Conservation (phyloP, 2,797 vertebrate genomes). For the Kryptolebias ocellatus region DNA sequence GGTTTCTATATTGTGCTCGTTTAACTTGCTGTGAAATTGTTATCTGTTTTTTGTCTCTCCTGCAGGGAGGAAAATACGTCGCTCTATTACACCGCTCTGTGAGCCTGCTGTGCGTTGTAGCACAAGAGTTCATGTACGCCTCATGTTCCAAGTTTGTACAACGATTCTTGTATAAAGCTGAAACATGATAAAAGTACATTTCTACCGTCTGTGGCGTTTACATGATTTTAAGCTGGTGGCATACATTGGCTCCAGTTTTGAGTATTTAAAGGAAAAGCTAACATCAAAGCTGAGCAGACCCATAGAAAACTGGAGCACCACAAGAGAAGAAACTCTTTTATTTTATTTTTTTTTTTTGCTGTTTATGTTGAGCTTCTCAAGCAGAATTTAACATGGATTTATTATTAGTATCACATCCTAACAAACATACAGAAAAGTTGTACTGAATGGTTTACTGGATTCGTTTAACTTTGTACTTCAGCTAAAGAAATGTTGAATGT, state of each 20-base stretch:
- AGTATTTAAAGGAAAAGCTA: conserved; percentile 2
- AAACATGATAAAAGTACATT: conserved; percentile 2
- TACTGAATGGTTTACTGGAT: too few relatives aligned
- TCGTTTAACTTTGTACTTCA: too few relatives aligned
- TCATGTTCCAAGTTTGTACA: neutral
- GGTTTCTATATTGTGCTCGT: conserved; percentile 28
- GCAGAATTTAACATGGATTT: neutral
- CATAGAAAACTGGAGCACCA: neutral
- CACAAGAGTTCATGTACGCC: conserved; percentile 13
- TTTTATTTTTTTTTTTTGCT: neutral
- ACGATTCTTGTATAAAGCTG: conserved; percentile 3
- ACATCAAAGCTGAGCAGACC: conserved; percentile 1
- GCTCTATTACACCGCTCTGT: conserved; percentile 14
- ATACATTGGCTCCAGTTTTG: too few relatives aligned
- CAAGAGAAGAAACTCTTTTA: neutral
- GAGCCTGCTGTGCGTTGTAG: conserved; percentile 26
- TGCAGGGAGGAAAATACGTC: conserved; percentile 40
- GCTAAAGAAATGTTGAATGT: too few relatives aligned
- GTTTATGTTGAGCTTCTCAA: neutral
- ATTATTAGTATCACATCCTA: too few relatives aligned
- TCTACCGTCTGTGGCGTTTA: neutral
- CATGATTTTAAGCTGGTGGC: conserved; percentile 2
- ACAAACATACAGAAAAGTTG: neutral
- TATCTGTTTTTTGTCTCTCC: conserved; percentile 35
- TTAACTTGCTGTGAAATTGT: conserved; percentile 59